Percentiles rank a stretch among this genome's conserved stretches.
Conservation (phyloP, 2,113 vertebrate species). For the Mustelus asterias region DNA sequence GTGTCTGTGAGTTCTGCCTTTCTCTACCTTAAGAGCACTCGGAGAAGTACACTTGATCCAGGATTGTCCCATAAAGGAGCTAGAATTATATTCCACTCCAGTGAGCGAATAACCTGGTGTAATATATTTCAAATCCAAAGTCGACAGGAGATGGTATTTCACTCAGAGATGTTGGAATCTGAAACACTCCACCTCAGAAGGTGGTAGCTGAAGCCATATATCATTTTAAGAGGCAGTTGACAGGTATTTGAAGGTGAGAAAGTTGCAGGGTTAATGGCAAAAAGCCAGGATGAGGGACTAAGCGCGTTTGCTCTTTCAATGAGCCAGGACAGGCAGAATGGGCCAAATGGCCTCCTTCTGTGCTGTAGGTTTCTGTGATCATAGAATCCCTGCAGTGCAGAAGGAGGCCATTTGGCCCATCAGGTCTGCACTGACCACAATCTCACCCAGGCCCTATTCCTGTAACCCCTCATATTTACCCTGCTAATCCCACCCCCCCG, state of each 20-base stretch:
- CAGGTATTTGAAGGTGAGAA: not conserved
- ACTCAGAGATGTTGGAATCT: not conserved
- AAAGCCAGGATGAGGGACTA: not conserved
- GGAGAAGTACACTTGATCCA: no score
- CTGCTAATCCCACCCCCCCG: no score
- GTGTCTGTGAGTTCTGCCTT: no score
- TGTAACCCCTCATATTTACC: no score
- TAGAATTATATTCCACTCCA: no score
- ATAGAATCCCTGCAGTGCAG: no score
- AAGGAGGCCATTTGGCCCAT: no score
- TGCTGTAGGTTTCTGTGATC: not conserved
- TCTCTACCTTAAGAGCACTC: no score
- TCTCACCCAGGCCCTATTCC: no score
- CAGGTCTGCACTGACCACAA: no score
- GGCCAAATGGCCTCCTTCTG: not conserved
- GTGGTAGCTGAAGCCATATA: not conserved
- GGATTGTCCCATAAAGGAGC: no score
- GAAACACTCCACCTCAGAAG: not conserved
- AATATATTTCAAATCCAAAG: not conserved
- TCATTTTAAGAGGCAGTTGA: not conserved
- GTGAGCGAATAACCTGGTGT: not conserved
- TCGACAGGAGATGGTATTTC: not conserved
- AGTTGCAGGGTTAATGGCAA: not conserved
- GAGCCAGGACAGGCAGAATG: not conserved
- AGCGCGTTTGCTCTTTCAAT: not conserved